Evolutionary conservation across 2,888 invertebrate species (phyloP).

Genomic region (Drosophila imparisetae): DNA sequence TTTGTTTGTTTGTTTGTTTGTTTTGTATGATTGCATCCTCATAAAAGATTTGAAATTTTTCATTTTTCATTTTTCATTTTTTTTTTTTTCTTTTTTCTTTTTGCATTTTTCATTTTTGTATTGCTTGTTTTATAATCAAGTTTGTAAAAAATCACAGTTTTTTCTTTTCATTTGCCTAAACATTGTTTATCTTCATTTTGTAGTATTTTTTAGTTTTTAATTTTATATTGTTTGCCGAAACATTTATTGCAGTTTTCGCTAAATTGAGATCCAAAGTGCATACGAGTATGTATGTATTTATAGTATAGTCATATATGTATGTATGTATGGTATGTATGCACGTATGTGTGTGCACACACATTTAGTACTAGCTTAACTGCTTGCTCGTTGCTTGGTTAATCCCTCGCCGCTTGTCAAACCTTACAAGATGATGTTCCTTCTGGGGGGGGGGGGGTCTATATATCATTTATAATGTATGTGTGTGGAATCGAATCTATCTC

Average conservation of each 20-base stretch:
- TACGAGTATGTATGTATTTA: slow-evolving; percentile 35
- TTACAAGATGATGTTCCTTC: slow-evolving; percentile 9
- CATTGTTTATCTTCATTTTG: slow-evolving; percentile 33
- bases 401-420: slow-evolving; percentile 8
- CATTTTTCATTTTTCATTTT: neutral
- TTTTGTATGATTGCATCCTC: slow-evolving; percentile 22
- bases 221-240: slow-evolving; percentile 61
- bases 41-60: slow-evolving; percentile 47
- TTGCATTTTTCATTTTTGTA: slow-evolving; percentile 40
- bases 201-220: slow-evolving; percentile 43
- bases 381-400: neutral
- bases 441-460: neutral
- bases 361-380: slow-evolving; percentile 16
- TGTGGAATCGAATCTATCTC: neutral
- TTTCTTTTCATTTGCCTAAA: slow-evolving; percentile 80
- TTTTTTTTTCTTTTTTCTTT: neutral
- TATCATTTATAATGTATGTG: neutral
- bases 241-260: slow-evolving; percentile 61
- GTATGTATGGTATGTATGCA: slow-evolving; percentile 7
- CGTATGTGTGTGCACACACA: slow-evolving; percentile 9
- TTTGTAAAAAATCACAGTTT: slow-evolving; percentile 83
- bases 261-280: slow-evolving; percentile 58
- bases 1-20: neutral
- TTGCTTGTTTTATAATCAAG: slow-evolving; percentile 71
- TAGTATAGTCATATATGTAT: neutral